A percentile compares a stretch with the other conserved stretches of the same genome.
phyloP scores from a whole-genome alignment of 2,888 invertebrate genomes.

The Acrobasis repandana region DNA sequence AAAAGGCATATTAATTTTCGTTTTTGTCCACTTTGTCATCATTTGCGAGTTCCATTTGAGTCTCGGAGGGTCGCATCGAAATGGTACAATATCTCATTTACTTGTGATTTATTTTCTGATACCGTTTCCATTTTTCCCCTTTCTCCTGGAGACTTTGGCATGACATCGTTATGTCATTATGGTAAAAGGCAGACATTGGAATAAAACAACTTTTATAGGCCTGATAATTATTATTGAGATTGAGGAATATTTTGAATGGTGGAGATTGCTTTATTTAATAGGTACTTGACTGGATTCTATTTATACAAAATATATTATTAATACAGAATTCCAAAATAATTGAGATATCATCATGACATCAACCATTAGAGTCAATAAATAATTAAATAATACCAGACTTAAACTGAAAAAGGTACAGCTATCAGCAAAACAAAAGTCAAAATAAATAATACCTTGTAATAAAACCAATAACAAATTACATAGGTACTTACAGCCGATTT shows the following conservation, averaged over 20 bases:
- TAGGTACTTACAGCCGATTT: too few relatives aligned
- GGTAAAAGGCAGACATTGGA: constrained; percentile 10
- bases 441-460: too few relatives aligned
- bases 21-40: constrained; percentile 64
- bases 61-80: constrained; percentile 48
- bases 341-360: too few relatives aligned
- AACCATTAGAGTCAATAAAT: too few relatives aligned
- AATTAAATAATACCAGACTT: too few relatives aligned
- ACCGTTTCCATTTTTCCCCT: constrained; percentile 58
- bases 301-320: too few relatives aligned
- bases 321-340: too few relatives aligned
- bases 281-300: too few relatives aligned
- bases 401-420: too few relatives aligned
- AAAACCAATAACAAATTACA: too few relatives aligned
- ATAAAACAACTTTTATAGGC: constrained; percentile 14
- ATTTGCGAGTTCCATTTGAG: constrained; percentile 62
- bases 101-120: constrained; percentile 70
- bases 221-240: constrained; percentile 3
- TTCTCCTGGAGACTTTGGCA: constrained; percentile 48
- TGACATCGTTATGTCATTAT: constrained; percentile 51
- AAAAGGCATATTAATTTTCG: constrained; percentile 53
- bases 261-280: too few relatives aligned
- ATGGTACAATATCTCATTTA: constrained; percentile 68
- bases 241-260: background rate
- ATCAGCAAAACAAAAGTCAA: too few relatives aligned